Evolutionary conservation across 2,797 vertebrate species (phyloP).

Genomic region (Alectoris magna): DNA sequence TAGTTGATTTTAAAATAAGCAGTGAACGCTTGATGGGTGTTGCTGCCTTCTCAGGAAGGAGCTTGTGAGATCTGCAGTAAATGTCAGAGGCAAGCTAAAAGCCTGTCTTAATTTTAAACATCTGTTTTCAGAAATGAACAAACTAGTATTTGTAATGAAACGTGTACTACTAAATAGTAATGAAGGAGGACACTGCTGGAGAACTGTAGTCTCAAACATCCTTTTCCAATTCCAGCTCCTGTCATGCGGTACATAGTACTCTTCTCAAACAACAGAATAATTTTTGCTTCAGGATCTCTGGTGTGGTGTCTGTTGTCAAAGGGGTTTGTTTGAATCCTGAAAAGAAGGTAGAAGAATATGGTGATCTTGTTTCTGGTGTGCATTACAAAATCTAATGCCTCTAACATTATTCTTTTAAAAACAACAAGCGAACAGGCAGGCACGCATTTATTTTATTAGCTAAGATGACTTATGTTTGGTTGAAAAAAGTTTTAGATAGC

Average conservation of each 20-base stretch:
- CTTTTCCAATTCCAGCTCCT: background rate
- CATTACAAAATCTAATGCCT: background rate
- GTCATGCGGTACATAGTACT: background rate
- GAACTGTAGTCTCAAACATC: background rate
- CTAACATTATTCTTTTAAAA: background rate
- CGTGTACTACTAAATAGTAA: constrained; percentile 44
- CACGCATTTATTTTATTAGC: background rate
- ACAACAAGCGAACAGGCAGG: background rate
- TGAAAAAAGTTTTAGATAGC: background rate
- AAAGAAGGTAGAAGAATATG: background rate
- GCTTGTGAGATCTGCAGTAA: background rate
- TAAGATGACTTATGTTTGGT: background rate
- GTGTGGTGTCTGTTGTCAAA: background rate
- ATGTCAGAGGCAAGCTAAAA: constrained; percentile 32
- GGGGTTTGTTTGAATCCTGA: background rate
- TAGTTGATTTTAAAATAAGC: constrained; percentile 25
- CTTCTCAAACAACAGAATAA: background rate
- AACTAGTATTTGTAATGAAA: constrained; percentile 54
- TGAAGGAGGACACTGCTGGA: background rate
- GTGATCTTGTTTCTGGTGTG: background rate
- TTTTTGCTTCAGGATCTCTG: background rate
- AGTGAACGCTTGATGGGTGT: background rate
- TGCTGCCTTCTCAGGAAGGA: constrained; percentile 5
- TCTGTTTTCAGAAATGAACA: constrained; percentile 55
- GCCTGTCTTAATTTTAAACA: constrained; percentile 64